These are phyloP conservation scores for Penaeus monodon DNA, from an alignment of 2,888 invertebrate genomes.

Conservation along the genomic window DNA sequence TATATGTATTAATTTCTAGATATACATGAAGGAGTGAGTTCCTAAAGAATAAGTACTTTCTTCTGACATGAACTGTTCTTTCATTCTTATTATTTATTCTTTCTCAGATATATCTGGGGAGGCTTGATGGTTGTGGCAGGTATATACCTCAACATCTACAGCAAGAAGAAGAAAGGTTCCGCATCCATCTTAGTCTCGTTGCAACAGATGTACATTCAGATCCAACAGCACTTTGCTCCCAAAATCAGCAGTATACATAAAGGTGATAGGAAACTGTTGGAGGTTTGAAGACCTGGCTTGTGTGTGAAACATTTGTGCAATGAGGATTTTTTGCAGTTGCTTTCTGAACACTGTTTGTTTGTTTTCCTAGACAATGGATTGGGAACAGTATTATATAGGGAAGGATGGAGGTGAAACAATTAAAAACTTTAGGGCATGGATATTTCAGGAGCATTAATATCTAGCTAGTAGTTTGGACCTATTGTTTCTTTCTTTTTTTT, in stretches of 20 bases:
- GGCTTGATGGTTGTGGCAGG: conserved; percentile 89
- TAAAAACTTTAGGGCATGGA: too few species aligned
- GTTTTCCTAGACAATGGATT: too few species aligned
- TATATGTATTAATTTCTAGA: background rate
- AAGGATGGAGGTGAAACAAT: too few species aligned
- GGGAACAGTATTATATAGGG: too few species aligned
- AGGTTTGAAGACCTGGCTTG: conserved; percentile 25
- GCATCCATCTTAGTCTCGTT: conserved; percentile 29
- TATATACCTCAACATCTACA: conserved; percentile 93
- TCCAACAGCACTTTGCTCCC: conserved; percentile 39
- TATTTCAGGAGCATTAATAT: too few species aligned
- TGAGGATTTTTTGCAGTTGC: too few species aligned
- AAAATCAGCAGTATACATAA: conserved; percentile 40
- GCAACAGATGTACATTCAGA: conserved; percentile 38
- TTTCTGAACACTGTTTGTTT: too few species aligned
- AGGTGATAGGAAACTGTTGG: conserved; percentile 24
- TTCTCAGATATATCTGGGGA: conserved; percentile 84
- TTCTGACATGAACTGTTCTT: background rate
- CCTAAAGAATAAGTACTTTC: background rate
- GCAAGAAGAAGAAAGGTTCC: conserved; percentile 75
- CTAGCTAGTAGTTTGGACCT: too few species aligned
- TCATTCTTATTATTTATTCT: conserved; percentile 71
- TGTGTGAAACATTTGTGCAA: too few species aligned
- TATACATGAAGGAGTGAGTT: background rate
- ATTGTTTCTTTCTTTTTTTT: too few species aligned